Evolutionary conservation across 1,140 invertebrate species (phyloP).

Genomic region (Drosophila repletoides): DNA sequence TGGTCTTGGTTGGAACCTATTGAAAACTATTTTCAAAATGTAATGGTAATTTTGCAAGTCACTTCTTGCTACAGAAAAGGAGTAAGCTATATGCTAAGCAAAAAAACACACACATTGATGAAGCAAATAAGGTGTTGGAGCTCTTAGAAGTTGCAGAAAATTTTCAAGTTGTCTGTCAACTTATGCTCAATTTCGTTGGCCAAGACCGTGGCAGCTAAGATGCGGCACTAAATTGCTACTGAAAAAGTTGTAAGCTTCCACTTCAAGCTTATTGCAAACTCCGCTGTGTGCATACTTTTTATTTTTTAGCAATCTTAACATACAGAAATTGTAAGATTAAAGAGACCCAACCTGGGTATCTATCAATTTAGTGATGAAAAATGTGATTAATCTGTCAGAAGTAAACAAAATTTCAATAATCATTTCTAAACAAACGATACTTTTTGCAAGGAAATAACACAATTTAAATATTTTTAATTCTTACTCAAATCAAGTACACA

Average conservation of each 20-base stretch:
- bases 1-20: too few species aligned
- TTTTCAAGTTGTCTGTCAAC: slow-evolving; percentile 47
- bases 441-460: too few species aligned
- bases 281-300: background rate
- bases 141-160: slow-evolving; percentile 24
- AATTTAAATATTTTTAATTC: too few species aligned
- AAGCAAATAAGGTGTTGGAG: slow-evolving; percentile 14
- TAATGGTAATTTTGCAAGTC: slow-evolving; percentile 2
- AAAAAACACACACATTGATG: slow-evolving; percentile 10
- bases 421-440: too few species aligned
- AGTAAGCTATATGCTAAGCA: slow-evolving; percentile 11
- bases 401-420: too few species aligned
- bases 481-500: too few species aligned
- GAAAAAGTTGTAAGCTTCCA: slow-evolving; percentile 30
- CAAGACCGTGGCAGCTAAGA: slow-evolving; percentile 10
- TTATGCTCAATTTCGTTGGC: slow-evolving; percentile 35
- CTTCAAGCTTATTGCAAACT: slow-evolving; percentile 20
- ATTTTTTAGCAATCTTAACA: too few species aligned
- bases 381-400: too few species aligned
- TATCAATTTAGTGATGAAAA: too few species aligned
- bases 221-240: slow-evolving; percentile 20
- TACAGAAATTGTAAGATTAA: too few species aligned
- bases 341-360: too few species aligned
- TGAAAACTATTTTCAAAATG: too few species aligned
- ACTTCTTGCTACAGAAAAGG: slow-evolving; percentile 2